Evolutionary conservation across 92 coral and sea anemone species (phyloP).

Genomic region (Ricordea florida): DNA sequence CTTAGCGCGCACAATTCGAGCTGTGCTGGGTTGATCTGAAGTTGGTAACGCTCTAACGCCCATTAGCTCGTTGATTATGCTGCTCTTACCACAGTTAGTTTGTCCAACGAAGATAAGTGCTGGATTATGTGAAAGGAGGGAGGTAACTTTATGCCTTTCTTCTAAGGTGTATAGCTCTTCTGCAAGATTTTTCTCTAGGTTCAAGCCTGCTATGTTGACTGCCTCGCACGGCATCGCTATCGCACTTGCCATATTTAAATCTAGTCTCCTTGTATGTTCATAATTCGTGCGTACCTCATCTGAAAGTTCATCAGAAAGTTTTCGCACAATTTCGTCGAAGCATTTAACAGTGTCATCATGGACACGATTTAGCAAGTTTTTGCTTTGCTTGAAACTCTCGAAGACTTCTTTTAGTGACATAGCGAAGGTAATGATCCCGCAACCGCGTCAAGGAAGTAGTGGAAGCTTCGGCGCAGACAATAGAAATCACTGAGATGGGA

Average conservation of each 20-base stretch:
- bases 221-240: background rate
- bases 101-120: conserved; percentile 71
- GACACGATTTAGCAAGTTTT: conserved; percentile 22
- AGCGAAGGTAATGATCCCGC: too few relatives aligned
- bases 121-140: conserved; percentile 53
- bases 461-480: background rate
- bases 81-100: conserved; percentile 80
- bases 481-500: too few relatives aligned
- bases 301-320: background rate
- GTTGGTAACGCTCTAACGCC: conserved; percentile 57
- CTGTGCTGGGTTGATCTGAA: conserved; percentile 75
- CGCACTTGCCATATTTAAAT: background rate
- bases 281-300: background rate
- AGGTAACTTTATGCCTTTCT: conserved; percentile 46
- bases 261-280: background rate
- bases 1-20: conserved; percentile 62
- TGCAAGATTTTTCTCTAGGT: conserved; percentile 1
- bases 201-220: background rate
- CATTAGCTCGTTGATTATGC: conserved; percentile 66
- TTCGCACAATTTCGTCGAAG: conserved; percentile 32
- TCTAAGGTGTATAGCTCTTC: conserved; percentile 48
- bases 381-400: conserved; percentile 52
- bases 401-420: conserved; percentile 56
- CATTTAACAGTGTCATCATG: conserved; percentile 53
- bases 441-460: too few relatives aligned